Base-by-base conservation (phyloP, 2,113 vertebrate species). In the Rhegmatorhina hoffmannsi region DNA sequence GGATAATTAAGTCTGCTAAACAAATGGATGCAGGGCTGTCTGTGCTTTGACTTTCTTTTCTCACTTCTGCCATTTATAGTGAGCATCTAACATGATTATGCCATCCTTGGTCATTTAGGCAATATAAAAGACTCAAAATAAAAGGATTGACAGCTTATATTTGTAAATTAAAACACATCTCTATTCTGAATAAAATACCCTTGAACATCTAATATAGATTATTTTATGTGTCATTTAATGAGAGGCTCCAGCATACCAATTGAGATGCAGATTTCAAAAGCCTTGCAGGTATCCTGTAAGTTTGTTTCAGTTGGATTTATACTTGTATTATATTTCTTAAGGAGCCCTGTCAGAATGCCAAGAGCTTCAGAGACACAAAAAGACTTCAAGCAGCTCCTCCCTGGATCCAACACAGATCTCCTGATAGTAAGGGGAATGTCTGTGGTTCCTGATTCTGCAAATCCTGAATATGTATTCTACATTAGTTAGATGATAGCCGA, bases 1-100 rank as follows among this genome's bases (percentile, higher is more conserved):
- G n/a, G 53, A 52, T 94, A 95, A 94, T 50, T 97, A 72, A 85
- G 84, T 97, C 85, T 90, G 92, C 91, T 84, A 84, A 92, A 96
- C 38, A 95, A 95, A 92, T 86, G 49, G 28, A 29, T 81, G 25
- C 43, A 66, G 94, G 3, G 3, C 49, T 86, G 26, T 56, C 73
- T 87, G 81, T 62, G 82, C 43, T 83, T 92, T 26, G 4, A 12
- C 64, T 93, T 84, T 53, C 6, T 38, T 87, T 69, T 87, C 82
- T 96, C 69, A 88, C 66, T 31, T 21, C 47, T 69, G 49, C 52
- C 64, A 38, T 87, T 93, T 53, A 59, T 83, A 47, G 68, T 47
- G 76, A 92, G 64, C 20, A 23, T 25, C 53, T 78, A 73, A 78
- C 33, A 72, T 72, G 59, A 87, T 77, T 96, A 89, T 53, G 33